A percentile compares a stretch with the other conserved stretches of the same genome.
phyloP scores from a whole-genome alignment of 2,888 invertebrate species.

The Listrodromus nycthemerus region DNA sequence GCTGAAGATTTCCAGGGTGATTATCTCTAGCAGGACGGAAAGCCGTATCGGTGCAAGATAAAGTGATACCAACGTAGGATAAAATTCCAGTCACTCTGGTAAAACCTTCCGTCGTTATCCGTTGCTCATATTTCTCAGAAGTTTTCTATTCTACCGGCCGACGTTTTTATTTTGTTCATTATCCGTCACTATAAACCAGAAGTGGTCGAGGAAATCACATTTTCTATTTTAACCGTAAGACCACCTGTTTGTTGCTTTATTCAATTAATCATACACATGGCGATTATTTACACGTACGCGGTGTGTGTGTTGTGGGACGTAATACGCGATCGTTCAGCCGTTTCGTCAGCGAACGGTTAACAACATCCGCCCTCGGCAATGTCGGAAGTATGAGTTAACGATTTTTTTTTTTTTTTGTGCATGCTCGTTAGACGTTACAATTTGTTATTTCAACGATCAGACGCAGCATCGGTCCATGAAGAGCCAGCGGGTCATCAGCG shows the following conservation, averaged over 20 bases:
- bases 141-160: background rate
- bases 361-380: constrained; percentile 8
- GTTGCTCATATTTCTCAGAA: background rate
- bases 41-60: background rate
- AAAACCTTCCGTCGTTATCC: background rate
- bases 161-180: background rate
- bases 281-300: constrained; percentile 43
- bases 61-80: background rate
- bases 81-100: background rate
- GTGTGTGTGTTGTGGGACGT: background rate
- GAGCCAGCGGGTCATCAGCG: constrained; percentile 21
- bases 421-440: constrained; percentile 44
- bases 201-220: background rate
- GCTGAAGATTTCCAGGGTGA: background rate
- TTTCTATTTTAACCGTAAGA: background rate
- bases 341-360: constrained; percentile 1
- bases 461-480: constrained; percentile 21
- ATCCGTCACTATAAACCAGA: background rate
- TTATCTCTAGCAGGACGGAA: background rate
- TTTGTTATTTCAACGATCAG: constrained; percentile 36
- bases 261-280: constrained; percentile 33
- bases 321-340: background rate
- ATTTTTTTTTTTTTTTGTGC: constrained; percentile 57
- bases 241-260: constrained; percentile 8
- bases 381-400: constrained; percentile 34